phyloP scores from a whole-genome alignment of 2,797 vertebrate species.

The Melanotaenia boesemani region DNA sequence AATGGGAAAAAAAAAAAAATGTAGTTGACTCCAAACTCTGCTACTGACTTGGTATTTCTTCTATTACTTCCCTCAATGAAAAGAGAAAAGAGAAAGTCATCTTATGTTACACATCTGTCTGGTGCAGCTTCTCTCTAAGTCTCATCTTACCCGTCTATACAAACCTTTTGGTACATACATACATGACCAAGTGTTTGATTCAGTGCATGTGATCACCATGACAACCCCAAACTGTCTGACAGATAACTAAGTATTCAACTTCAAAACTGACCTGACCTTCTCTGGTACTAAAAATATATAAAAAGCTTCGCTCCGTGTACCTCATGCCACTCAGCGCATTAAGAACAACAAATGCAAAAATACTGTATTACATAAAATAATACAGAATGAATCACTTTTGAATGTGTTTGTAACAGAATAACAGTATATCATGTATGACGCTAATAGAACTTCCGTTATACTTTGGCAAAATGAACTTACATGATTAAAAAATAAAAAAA shows the following conservation, averaged over 20 bases:
- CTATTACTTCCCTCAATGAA: no score
- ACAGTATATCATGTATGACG: not conserved
- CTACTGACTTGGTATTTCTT: no score
- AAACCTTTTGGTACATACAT: no score
- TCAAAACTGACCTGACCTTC: not conserved
- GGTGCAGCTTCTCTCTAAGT: not conserved
- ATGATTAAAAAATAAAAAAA: no score
- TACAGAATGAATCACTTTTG: not conserved
- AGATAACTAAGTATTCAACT: not conserved
- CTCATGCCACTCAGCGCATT: not conserved
- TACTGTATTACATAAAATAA: not conserved
- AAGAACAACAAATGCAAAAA: not conserved
- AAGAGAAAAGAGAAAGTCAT: no score
- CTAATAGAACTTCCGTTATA: not conserved
- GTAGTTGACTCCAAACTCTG: no score
- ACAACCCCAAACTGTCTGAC: slow-evolving; percentile 20
- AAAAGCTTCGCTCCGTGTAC: not conserved
- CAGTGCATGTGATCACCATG: slow-evolving; percentile 24
- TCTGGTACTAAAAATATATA: not conserved
- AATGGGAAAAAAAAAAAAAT: no score
- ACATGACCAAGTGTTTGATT: not conserved
- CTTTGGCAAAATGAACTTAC: no score
- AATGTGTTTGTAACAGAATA: not conserved
- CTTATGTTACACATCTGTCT: not conserved
- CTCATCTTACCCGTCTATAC: no score